phyloP scores from a whole-genome alignment of 2,888 invertebrate genomes.

The Thysanoteuthis rhombus region DNA sequence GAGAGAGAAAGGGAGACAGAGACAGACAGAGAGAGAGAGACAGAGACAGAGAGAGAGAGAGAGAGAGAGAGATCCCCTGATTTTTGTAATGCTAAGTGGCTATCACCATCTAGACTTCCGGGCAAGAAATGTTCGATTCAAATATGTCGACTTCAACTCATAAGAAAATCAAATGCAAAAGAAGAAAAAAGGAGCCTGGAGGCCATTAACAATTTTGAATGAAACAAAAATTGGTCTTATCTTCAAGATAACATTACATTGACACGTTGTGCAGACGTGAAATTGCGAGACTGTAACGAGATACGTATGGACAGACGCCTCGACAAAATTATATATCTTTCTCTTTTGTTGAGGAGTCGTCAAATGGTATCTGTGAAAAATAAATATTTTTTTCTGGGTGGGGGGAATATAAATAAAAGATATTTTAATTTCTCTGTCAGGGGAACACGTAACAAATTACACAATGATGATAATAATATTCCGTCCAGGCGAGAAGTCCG shows the following conservation, averaged over 20 bases:
- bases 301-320: not conserved
- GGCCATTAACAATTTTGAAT: not conserved
- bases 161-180: not conserved
- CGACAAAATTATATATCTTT: not conserved
- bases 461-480: no score
- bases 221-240: not conserved
- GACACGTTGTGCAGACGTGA: not conserved
- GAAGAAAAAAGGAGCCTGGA: not conserved
- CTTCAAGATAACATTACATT: not conserved
- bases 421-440: no score
- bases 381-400: no score
- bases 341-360: no score
- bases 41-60: no score
- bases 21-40: no score
- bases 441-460: no score
- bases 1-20: no score
- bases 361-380: no score
- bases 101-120: not conserved
- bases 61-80: no score
- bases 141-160: not conserved
- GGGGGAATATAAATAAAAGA: no score
- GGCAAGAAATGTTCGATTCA: not conserved
- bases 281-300: not conserved
- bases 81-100: not conserved
- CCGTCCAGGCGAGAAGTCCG: no score